These are phyloP conservation scores for Callosobruchus maculatus DNA, from an alignment of 2,888 invertebrate genomes.

Conservation along the genomic window DNA sequence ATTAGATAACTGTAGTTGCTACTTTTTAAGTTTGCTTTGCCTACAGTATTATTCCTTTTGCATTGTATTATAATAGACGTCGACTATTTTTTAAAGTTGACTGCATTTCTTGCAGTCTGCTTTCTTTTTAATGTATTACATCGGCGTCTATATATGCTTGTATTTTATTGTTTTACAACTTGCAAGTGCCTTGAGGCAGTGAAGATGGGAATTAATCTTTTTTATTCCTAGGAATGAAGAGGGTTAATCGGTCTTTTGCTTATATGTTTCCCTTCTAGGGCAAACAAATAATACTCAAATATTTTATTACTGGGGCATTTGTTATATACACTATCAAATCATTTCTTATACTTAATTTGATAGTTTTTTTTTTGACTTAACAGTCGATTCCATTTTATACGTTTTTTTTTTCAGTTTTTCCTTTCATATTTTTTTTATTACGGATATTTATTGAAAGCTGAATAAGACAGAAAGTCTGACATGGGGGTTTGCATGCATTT, in stretches of 20 bases:
- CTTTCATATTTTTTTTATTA: not conserved
- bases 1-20: not conserved
- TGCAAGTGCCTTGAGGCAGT: not conserved
- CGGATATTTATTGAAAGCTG: not conserved
- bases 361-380: conserved; percentile 3
- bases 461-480: not conserved
- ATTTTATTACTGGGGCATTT: conserved; percentile 2
- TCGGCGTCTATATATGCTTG: not conserved
- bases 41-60: not conserved
- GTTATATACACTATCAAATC: not conserved
- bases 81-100: not conserved
- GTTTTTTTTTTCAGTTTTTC: not conserved
- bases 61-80: not conserved
- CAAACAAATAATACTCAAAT: not conserved
- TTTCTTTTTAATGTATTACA: not conserved
- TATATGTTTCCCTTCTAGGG: not conserved
- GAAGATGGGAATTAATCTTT: not conserved
- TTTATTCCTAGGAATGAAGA: not conserved
- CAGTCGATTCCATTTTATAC: not conserved
- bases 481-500: not conserved
- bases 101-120: not conserved
- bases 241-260: not conserved
- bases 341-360: not conserved
- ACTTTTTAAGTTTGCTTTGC: not conserved
- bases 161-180: not conserved